These are phyloP conservation scores for Amphiprion percula DNA, from an alignment of 2,113 vertebrate genomes.

Conservation along the genomic window DNA sequence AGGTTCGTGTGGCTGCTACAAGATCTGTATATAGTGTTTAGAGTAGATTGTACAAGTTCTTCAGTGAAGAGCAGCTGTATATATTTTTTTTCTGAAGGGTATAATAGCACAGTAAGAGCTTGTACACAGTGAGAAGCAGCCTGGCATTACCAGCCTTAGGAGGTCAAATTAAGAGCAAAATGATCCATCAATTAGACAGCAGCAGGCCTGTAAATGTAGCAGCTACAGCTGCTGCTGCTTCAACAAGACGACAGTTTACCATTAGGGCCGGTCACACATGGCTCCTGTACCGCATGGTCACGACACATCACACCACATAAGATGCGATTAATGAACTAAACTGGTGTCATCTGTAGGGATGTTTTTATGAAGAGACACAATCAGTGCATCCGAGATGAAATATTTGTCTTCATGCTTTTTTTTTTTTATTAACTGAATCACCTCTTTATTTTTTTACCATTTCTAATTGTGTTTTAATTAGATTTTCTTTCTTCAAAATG, in stretches of 20 bases:
- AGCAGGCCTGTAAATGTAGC: conserved; percentile 72
- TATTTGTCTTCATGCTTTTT: not conserved
- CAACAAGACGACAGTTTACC: conserved; percentile 58
- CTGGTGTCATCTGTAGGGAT: conserved; percentile 11
- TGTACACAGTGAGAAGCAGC: conserved; percentile 69
- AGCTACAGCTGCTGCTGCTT: conserved; percentile 73
- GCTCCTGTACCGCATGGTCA: conserved; percentile 65
- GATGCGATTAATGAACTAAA: conserved; percentile 48
- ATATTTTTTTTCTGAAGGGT: conserved; percentile 42
- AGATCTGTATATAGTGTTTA: conserved; percentile 50
- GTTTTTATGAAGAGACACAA: conserved; percentile 10
- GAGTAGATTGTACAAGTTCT: conserved; percentile 56
- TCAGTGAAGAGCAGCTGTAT: conserved; percentile 73
- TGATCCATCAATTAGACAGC: conserved; percentile 80
- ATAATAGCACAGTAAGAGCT: conserved; percentile 69
- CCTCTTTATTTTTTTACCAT: not conserved
- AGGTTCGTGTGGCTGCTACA: conserved; percentile 17
- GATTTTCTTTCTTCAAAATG: conserved; percentile 6
- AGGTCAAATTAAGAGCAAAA: conserved; percentile 84
- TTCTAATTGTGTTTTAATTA: conserved; percentile 12
- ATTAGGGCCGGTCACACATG: conserved; percentile 62
- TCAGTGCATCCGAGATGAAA: conserved; percentile 61
- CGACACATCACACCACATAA: conserved; percentile 43
- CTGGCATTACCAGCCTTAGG: conserved; percentile 77
- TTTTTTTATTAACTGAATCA: conserved; percentile 9